These are phyloP conservation scores for Drosophila tanythrix DNA, from an alignment of 2,888 invertebrate genomes.

Conservation along the genomic window DNA sequence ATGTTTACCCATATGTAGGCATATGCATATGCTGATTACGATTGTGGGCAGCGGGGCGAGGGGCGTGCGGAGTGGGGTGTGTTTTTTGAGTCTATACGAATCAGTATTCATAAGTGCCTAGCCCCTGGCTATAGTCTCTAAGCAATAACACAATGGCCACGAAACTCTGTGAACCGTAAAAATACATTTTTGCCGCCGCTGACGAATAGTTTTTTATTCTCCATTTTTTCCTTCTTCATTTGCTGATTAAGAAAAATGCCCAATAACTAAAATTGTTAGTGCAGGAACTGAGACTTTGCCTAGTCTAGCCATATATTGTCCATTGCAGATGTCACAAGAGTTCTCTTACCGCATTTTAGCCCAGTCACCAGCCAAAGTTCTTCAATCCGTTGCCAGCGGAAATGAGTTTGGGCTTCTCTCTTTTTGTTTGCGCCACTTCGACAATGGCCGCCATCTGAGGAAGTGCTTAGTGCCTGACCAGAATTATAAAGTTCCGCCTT, in stretches of 20 bases:
- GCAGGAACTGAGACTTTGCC: neutral
- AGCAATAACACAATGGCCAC: slow-evolving; percentile 60
- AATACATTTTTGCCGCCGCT: slow-evolving; percentile 50
- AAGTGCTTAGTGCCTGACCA: slow-evolving; percentile 67
- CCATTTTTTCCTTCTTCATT: too few relatives aligned
- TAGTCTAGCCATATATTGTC: too few relatives aligned
- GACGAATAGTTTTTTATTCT: slow-evolving; percentile 15
- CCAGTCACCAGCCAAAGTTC: slow-evolving; percentile 5
- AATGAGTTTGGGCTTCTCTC: slow-evolving; percentile 59
- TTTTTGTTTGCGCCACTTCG: slow-evolving; percentile 41
- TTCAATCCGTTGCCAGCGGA: slow-evolving; percentile 46
- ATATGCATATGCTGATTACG: slow-evolving; percentile 81
- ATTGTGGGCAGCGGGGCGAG: slow-evolving; percentile 52
- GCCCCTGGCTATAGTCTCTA: slow-evolving; percentile 10
- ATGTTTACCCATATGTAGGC: slow-evolving; percentile 82
- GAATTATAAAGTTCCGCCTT: slow-evolving; percentile 66
- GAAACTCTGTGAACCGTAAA: slow-evolving; percentile 71
- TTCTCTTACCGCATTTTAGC: slow-evolving; percentile 14
- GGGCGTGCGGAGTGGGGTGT: slow-evolving; percentile 23
- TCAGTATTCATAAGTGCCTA: slow-evolving; percentile 36
- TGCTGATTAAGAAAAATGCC: slow-evolving; percentile 25
- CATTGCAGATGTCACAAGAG: slow-evolving; percentile 13
- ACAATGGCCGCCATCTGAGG: slow-evolving; percentile 43
- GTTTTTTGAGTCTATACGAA: slow-evolving; percentile 21
- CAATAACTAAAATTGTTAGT: slow-evolving; percentile 24